Percentiles rank a stretch among this genome's conserved stretches.
phyloP scores from a whole-genome alignment of 2,113 vertebrate species.

The Tringa solitaria region DNA sequence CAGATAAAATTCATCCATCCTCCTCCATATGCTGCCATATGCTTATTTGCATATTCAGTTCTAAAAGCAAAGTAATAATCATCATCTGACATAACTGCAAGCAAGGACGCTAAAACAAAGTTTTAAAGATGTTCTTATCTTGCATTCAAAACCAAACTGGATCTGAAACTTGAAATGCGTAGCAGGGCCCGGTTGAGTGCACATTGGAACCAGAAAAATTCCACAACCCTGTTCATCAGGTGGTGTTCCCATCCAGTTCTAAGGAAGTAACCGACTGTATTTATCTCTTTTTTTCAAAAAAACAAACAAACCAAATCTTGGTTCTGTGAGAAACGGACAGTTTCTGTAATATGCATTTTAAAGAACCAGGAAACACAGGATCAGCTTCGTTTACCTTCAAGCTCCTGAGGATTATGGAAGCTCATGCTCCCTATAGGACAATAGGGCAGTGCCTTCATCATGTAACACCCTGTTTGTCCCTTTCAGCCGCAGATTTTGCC shows the following conservation, averaged over 20 bases:
- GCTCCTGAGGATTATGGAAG: neutral
- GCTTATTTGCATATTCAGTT: neutral
- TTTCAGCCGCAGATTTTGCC: neutral
- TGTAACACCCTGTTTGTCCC: neutral
- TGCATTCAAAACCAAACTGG: neutral
- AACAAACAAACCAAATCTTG: neutral
- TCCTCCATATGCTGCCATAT: neutral
- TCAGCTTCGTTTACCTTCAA: neutral
- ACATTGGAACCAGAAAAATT: neutral
- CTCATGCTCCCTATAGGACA: neutral
- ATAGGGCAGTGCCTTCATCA: neutral
- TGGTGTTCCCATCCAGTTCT: neutral
- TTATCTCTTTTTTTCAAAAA: neutral
- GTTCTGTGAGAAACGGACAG: neutral
- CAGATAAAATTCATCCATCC: neutral
- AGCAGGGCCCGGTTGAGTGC: neutral
- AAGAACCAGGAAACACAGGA: neutral
- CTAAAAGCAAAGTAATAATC: neutral
- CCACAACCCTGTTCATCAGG: fast-evolving
- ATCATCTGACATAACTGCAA: neutral
- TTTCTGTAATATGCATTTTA: neutral
- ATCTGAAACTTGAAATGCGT: neutral
- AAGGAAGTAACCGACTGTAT: neutral
- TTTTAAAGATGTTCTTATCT: neutral
- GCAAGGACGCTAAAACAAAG: neutral